Base-by-base conservation (phyloP, 2,888 invertebrate genomes). In the Tupiocoris notatus region DNA sequence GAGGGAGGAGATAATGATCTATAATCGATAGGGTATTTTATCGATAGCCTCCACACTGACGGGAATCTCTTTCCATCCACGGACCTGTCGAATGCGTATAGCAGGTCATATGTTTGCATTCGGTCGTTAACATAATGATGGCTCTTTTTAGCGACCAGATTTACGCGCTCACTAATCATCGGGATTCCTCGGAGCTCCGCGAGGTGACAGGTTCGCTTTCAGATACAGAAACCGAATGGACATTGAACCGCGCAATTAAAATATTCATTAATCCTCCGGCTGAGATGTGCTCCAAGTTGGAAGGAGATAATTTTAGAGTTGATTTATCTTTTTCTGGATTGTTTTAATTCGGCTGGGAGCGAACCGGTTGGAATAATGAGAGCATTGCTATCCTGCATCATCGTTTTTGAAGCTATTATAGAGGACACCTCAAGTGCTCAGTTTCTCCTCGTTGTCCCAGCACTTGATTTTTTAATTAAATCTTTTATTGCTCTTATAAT, bases 91-190 rank as follows among this genome's bases (percentile, higher is more conserved):
- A 12, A 39, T 39, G 39, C 12, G 39, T 39, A 39, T 7, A 39
- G 12, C 59, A 18, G 59, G 70, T 59, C 70, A 59, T 70, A 70
- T 70, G 70, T 70, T 70, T 70, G 70, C 59, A 22, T 70, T 70
- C 39, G 21, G 70, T 70, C 59, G 59, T 70, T 70, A 70, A 58
- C 70, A 59, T 70, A 70, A 70, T 70, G 59, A 70, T 70, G 58
- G 59, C 70, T 56, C 70, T 70, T 24, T 70, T 70, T 70, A 70
- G 39, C 70, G 59, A 6, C 23, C 59, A 59, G 70, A 70, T 70
- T 70, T 70, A 70, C 59, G 59, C 70, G 57, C 59, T 59, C 24
- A 70, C 70, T 58, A 70, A 70, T 70, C 70, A 70, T 39, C 39
- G 39, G 39, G 39, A 39, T 70, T 70, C 24, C 70, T 58, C 70